Conservation (phyloP, 2,113 vertebrate genomes). For the Megaleporinus macrocephalus region DNA sequence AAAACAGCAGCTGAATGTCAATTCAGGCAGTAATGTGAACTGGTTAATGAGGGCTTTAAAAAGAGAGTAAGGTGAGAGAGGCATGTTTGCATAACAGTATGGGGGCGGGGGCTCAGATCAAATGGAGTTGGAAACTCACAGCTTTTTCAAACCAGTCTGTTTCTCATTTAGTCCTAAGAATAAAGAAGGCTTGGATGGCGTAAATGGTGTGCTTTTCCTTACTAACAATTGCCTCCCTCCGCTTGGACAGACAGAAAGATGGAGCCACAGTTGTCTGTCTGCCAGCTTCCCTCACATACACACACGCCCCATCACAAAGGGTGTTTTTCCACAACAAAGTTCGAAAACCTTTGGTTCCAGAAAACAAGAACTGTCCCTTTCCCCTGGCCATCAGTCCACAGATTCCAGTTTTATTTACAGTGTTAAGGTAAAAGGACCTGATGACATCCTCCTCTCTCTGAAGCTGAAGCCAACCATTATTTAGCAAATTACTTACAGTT, state of each 20-base stretch:
- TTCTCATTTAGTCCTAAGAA: slow-evolving; percentile 36
- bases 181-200: slow-evolving; percentile 46
- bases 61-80: not conserved
- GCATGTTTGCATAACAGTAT: slow-evolving; percentile 4
- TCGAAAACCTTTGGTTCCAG: no score
- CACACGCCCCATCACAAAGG: not conserved
- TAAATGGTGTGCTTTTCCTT: slow-evolving; percentile 47
- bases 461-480: no score
- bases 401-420: no score
- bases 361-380: no score
- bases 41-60: slow-evolving; percentile 4
- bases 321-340: no score
- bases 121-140: not conserved
- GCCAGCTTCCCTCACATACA: not conserved
- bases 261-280: slow-evolving; percentile 12
- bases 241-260: slow-evolving; percentile 13
- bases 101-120: not conserved
- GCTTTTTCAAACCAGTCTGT: slow-evolving; percentile 33
- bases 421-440: no score
- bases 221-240: slow-evolving; percentile 29
- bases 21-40: not conserved
- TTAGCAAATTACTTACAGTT: no score
- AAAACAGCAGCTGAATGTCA: slow-evolving; percentile 20
- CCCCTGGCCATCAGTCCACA: no score
- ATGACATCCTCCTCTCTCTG: no score